Conservation (phyloP, 2,797 vertebrate species). For the Cygnus olor region DNA sequence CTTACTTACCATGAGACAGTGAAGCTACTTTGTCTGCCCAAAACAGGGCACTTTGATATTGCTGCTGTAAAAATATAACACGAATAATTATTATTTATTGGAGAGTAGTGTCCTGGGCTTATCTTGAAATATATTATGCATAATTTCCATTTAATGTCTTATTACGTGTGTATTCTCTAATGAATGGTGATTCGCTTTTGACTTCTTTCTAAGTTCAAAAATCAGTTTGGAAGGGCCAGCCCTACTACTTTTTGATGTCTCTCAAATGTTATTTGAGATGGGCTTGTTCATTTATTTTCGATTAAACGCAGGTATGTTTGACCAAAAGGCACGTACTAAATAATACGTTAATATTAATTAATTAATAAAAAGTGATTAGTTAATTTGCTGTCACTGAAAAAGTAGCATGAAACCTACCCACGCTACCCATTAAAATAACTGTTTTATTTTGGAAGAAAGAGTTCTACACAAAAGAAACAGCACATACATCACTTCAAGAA, state of each 20-base stretch:
- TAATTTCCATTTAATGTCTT: not conserved
- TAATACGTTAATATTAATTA: not conserved
- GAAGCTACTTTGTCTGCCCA: constrained; percentile 99
- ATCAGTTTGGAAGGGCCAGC: not conserved
- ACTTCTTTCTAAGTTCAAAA: not conserved
- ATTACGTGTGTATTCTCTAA: not conserved
- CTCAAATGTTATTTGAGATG: not conserved
- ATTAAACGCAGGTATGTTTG: not conserved
- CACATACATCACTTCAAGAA: not conserved
- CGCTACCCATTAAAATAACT: not conserved
- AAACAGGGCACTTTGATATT: constrained; percentile 99
- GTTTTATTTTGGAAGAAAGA: not conserved
- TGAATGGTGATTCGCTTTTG: fast-evolving
- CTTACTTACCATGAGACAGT: constrained; percentile 91
- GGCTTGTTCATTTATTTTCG: fast-evolving
- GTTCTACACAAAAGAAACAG: not conserved
- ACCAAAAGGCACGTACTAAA: fast-evolving
- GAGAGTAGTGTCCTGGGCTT: not conserved
- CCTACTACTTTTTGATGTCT: not conserved
- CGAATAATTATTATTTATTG: constrained; percentile 3
- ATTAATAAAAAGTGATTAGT: not conserved
- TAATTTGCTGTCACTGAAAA: not conserved
- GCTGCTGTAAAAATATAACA: constrained; percentile 84
- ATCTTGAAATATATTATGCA: not conserved
- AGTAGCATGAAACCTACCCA: not conserved